phyloP scores from a whole-genome alignment of 2,888 invertebrate species.

The Metopia argyrocephala region DNA sequence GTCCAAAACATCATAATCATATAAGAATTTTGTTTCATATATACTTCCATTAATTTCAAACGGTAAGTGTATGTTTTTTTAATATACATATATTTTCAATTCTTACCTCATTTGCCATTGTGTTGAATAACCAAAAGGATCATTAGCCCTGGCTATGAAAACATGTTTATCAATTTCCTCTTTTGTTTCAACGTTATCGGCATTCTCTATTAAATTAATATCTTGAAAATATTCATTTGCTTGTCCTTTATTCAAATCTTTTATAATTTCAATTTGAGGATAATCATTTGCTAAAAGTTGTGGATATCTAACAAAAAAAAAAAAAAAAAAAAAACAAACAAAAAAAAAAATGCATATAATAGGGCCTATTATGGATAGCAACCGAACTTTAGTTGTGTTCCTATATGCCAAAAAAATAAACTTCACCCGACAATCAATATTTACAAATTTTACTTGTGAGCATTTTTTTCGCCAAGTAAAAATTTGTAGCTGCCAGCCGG shows the following conservation, averaged over 20 bases:
- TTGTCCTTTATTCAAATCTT: conserved; percentile 50
- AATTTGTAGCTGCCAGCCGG: no score
- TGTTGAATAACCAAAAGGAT: conserved; percentile 78
- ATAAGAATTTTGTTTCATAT: no score
- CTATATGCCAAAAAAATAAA: no score
- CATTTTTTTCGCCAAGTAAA: no score
- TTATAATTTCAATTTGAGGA: conserved; percentile 56
- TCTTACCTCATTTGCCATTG: conserved; percentile 75
- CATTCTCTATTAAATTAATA: conserved; percentile 23
- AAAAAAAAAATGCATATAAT: no score
- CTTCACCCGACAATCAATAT: no score
- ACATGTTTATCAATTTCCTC: conserved; percentile 69
- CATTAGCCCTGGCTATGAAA: conserved; percentile 76
- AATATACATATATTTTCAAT: background rate
- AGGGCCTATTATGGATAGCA: no score
- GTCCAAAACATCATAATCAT: no score
- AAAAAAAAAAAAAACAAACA: background rate
- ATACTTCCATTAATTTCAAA: no score
- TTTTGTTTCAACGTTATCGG: background rate
- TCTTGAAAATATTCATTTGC: conserved; percentile 29
- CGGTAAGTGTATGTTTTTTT: no score
- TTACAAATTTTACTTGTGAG: no score
- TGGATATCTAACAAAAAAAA: conserved; percentile 35
- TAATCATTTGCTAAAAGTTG: conserved; percentile 43
- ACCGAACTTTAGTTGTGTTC: no score